Evolutionary conservation across 2,113 vertebrate species (phyloP).

Genomic region (Xyrauchen texanus): DNA sequence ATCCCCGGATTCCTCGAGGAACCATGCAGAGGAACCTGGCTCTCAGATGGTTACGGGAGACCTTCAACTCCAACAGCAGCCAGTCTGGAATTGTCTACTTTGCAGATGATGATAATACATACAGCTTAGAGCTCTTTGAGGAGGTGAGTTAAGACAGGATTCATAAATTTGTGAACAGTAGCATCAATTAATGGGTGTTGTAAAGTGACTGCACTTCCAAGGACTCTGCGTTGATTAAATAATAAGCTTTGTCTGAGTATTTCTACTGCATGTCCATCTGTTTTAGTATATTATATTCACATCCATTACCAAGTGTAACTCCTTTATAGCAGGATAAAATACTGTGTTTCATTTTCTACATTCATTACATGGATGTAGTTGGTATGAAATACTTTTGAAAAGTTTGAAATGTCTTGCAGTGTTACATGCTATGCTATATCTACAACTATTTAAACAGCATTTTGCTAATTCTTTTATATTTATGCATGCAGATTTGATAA

Average conservation of each 20-base stretch:
- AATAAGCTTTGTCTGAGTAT: slow-evolving; percentile 1
- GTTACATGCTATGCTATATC: too few species aligned
- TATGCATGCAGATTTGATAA: too few species aligned
- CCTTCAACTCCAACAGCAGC: slow-evolving; percentile 87
- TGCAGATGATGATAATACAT: slow-evolving; percentile 95
- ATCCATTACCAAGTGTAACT: not conserved
- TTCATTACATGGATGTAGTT: too few species aligned
- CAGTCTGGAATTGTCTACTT: slow-evolving; percentile 95
- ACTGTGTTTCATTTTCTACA: too few species aligned
- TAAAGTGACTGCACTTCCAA: not conserved
- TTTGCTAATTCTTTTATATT: too few species aligned
- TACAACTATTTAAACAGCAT: too few species aligned
- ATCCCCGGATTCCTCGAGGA: slow-evolving; percentile 92
- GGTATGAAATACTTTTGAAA: too few species aligned
- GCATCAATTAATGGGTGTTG: not conserved
- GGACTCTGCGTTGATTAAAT: not conserved
- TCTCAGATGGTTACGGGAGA: slow-evolving; percentile 93
- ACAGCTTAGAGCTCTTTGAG: slow-evolving; percentile 98
- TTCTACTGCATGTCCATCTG: not conserved
- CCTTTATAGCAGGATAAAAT: not conserved
- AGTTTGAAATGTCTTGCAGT: too few species aligned
- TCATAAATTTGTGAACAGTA: not conserved
- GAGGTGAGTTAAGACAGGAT: slow-evolving; percentile 76
- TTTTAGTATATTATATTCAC: not conserved
- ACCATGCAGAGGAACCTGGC: slow-evolving; percentile 99